phyloP scores from a whole-genome alignment of 2,888 invertebrate genomes.

The Nasonovia ribisnigri region DNA sequence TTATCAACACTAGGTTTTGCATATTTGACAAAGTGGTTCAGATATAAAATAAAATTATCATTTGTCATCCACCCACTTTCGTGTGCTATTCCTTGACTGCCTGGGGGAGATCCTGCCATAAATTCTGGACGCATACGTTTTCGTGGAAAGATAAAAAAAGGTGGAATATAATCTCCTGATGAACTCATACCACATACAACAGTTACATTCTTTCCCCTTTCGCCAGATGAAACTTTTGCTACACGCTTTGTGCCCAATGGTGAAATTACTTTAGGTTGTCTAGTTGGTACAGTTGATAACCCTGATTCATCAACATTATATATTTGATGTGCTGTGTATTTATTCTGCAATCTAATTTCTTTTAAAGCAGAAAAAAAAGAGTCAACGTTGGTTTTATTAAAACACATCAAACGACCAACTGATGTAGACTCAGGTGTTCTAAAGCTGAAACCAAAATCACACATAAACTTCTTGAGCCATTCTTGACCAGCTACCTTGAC shows the following conservation, averaged over 20 bases:
- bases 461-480: conserved; percentile 66
- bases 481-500: conserved; percentile 66
- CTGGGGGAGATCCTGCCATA: conserved; percentile 55
- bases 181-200: conserved; percentile 63
- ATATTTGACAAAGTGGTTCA: conserved; percentile 36
- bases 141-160: conserved; percentile 31
- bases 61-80: conserved; percentile 66
- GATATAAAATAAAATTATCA: conserved; percentile 35
- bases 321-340: background rate
- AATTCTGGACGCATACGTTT: conserved; percentile 44
- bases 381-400: background rate
- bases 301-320: too few species aligned
- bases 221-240: conserved; percentile 65
- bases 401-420: conserved; percentile 27
- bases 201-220: conserved; percentile 65
- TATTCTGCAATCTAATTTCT: conserved; percentile 4
- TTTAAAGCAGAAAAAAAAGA: conserved; percentile 23
- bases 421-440: conserved; percentile 43
- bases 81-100: conserved; percentile 57
- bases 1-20: background rate
- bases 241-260: conserved; percentile 66
- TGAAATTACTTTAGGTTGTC: conserved; percentile 37
- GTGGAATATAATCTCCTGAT: conserved; percentile 64
- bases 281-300: background rate
- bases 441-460: conserved; percentile 49